These are phyloP conservation scores for Dasypus novemcinctus DNA, from an alignment of 2,113 vertebrate species.

Conservation along the genomic window DNA sequence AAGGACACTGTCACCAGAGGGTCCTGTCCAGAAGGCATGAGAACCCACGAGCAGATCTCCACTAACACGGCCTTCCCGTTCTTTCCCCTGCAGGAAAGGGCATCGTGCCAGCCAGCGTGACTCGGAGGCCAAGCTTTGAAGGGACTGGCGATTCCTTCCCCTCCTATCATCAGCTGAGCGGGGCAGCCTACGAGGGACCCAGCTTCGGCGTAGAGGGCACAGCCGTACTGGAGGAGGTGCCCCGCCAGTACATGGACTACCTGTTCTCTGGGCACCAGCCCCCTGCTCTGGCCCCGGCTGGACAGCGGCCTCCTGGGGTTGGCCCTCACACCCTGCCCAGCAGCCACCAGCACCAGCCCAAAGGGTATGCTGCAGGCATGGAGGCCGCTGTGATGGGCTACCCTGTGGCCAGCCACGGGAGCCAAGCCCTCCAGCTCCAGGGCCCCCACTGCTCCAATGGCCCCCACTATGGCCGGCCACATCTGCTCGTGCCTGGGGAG, in stretches of 20 bases:
- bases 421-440: conserved; percentile 88
- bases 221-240: conserved; percentile 86
- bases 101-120: conserved; percentile 87
- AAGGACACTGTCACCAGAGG: too few species aligned
- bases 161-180: conserved; percentile 90
- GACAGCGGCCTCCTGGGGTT: conserved; percentile 87
- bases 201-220: conserved; percentile 88
- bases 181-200: conserved; percentile 89
- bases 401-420: conserved; percentile 83
- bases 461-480: conserved; percentile 89
- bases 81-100: conserved; percentile 88
- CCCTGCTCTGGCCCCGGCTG: conserved; percentile 86
- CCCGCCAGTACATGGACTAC: conserved; percentile 92
- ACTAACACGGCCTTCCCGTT: background rate
- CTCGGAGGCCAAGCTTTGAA: conserved; percentile 91
- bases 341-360: conserved; percentile 86
- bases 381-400: conserved; percentile 91
- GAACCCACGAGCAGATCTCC: background rate
- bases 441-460: conserved; percentile 82
- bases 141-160: conserved; percentile 89
- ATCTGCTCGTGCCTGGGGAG: conserved; percentile 89
- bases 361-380: conserved; percentile 86
- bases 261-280: conserved; percentile 89
- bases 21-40: too few species aligned
- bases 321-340: conserved; percentile 84